Conservation (phyloP, 2,797 vertebrate species). For the Lindbergichthys nudifrons region DNA sequence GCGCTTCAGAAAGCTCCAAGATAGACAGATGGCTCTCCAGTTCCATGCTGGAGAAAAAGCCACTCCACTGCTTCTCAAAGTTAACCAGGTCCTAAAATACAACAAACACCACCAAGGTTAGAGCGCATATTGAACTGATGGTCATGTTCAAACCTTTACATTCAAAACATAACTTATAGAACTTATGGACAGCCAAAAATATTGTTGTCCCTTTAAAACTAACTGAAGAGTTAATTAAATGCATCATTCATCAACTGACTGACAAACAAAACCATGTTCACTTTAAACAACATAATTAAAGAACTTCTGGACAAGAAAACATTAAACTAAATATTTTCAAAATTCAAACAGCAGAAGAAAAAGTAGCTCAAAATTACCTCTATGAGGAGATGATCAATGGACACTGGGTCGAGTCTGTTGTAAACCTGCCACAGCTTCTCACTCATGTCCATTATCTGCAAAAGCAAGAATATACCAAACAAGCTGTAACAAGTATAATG, state of each 20-base stretch:
- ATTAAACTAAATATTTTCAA: neutral
- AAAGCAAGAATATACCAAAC: conserved; percentile 4
- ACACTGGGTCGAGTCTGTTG: conserved; percentile 92
- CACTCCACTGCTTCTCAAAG: conserved; percentile 95
- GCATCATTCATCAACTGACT: no score
- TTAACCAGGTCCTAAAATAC: conserved; percentile 86
- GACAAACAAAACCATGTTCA: no score
- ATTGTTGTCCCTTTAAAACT: neutral
- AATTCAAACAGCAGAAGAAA: neutral
- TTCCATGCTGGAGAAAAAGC: conserved; percentile 93
- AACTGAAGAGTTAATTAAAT: neutral
- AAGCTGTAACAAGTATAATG: neutral
- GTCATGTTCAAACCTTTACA: neutral
- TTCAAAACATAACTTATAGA: no score
- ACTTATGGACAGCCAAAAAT: neutral
- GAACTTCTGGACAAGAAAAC: neutral
- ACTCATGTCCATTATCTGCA: conserved; percentile 94
- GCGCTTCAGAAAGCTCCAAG: conserved; percentile 94
- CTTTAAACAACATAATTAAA: no score
- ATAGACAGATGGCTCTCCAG: conserved; percentile 94
- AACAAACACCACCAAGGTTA: conserved; percentile 28
- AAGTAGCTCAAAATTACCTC: conserved; percentile 84
- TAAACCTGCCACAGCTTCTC: conserved; percentile 93
- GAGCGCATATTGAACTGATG: neutral
- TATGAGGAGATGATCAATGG: conserved; percentile 89